phyloP scores from a whole-genome alignment of 1,140 invertebrate species.

The Heliothis subflexa region DNA sequence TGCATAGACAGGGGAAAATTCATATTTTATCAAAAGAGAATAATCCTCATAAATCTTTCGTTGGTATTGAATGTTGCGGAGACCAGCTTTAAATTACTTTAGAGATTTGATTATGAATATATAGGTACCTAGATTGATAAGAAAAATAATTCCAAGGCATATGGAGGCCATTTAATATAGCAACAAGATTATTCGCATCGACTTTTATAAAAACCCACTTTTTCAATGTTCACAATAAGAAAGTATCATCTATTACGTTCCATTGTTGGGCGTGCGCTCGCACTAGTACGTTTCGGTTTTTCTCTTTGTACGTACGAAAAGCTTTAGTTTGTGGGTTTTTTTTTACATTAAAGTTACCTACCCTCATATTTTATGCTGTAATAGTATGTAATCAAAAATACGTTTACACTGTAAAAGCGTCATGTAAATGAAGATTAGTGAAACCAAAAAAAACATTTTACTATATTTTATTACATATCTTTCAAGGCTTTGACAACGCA shows the following conservation, averaged over 20 bases:
- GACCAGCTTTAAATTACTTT: constrained; percentile 23
- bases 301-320: constrained; percentile 43
- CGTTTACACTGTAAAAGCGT: neutral
- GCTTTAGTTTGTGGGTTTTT: constrained; percentile 35
- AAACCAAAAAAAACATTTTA: constrained; percentile 4
- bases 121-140: neutral
- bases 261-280: constrained; percentile 57
- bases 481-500: constrained; percentile 92
- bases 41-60: constrained; percentile 45
- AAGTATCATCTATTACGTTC: constrained; percentile 63
- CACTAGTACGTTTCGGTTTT: constrained; percentile 51
- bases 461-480: constrained; percentile 85
- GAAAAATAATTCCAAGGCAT: neutral
- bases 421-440: neutral
- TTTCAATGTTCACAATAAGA: constrained; percentile 59
- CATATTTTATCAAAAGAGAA: constrained; percentile 44
- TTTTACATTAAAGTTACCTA: constrained; percentile 39
- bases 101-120: constrained; percentile 1
- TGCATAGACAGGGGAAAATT: constrained; percentile 53
- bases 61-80: constrained; percentile 37
- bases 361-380: constrained; percentile 39
- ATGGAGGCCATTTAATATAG: constrained; percentile 1
- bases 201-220: constrained; percentile 59
- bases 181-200: constrained; percentile 54
- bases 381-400: neutral